Evolutionary conservation across 2,888 invertebrate species (phyloP).

Genomic region (Campoplex nolae): DNA sequence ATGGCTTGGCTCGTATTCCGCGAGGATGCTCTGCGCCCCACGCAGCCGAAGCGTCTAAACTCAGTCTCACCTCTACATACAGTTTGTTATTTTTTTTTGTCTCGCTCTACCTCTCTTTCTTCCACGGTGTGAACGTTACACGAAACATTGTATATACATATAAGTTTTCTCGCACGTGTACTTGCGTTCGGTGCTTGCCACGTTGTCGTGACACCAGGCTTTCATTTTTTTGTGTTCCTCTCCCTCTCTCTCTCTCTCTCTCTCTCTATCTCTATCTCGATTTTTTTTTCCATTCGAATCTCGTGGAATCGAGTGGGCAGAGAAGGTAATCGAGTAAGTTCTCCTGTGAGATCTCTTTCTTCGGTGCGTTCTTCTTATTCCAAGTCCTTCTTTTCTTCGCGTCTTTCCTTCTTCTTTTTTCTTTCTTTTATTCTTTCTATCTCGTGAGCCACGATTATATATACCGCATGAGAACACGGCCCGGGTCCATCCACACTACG

Average conservation of each 20-base stretch:
- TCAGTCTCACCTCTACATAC: slow-evolving; percentile 43
- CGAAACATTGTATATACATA: slow-evolving; percentile 32
- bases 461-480: slow-evolving; percentile 29
- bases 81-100: slow-evolving; percentile 9
- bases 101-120: slow-evolving; percentile 15
- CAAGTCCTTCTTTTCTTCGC: slow-evolving; percentile 49
- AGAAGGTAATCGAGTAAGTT: slow-evolving; percentile 66
- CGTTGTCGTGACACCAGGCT: slow-evolving; percentile 35
- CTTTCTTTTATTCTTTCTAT: slow-evolving; percentile 64
- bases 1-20: slow-evolving; percentile 66
- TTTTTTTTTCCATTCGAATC: slow-evolving; percentile 65
- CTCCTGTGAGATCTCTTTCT: slow-evolving; percentile 65
- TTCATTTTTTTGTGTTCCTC: slow-evolving; percentile 35
- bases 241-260: slow-evolving; percentile 39
- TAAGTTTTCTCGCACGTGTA: slow-evolving; percentile 34
- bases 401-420: slow-evolving; percentile 65
- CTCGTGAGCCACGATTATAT: slow-evolving; percentile 36
- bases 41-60: slow-evolving; percentile 51
- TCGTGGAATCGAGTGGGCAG: slow-evolving; percentile 69
- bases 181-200: slow-evolving; percentile 48
- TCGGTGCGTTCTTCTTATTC: slow-evolving; percentile 63
- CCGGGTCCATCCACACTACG: slow-evolving; percentile 49
- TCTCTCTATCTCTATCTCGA: slow-evolving; percentile 30
- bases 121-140: slow-evolving; percentile 18
- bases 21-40: slow-evolving; percentile 62